Percentiles rank a stretch among this genome's conserved stretches.
phyloP scores from a whole-genome alignment of 1,140 invertebrate species.

The Drosophila kikkawai region DNA sequence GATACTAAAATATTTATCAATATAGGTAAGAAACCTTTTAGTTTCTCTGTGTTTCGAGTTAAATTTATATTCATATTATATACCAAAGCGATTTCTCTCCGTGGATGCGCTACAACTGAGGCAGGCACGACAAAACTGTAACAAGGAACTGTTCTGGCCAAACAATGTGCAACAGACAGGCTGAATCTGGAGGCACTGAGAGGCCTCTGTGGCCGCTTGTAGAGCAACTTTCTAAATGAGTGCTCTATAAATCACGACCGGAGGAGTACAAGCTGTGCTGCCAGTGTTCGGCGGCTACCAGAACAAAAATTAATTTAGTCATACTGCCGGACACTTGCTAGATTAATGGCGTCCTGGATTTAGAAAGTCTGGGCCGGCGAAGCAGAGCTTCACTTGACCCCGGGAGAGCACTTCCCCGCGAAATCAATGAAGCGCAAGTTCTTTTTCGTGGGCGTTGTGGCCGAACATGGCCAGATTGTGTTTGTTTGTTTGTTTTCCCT shows the following conservation, averaged over 20 bases:
- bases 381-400: slow-evolving; percentile 31
- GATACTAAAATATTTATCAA: too few relatives aligned
- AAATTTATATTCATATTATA: not conserved
- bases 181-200: slow-evolving; percentile 6
- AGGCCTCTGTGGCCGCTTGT: slow-evolving; percentile 57
- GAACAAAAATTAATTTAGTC: slow-evolving; percentile 82
- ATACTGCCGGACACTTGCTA: slow-evolving; percentile 78
- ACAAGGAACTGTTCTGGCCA: slow-evolving; percentile 75
- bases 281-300: slow-evolving; percentile 73
- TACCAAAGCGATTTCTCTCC: not conserved
- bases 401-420: slow-evolving; percentile 14
- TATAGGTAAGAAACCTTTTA: not conserved
- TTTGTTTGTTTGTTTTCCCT: slow-evolving; percentile 16
- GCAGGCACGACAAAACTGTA: slow-evolving; percentile 77
- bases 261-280: slow-evolving; percentile 60
- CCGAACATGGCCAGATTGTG: slow-evolving; percentile 42
- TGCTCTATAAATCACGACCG: slow-evolving; percentile 81
- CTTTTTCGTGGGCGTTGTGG: slow-evolving; percentile 45
- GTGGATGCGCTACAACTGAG: slow-evolving; percentile 17
- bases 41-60: not conserved
- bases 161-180: slow-evolving; percentile 37
- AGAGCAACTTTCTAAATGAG: slow-evolving; percentile 81
- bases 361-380: slow-evolving; percentile 60
- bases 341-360: slow-evolving; percentile 75
- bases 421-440: slow-evolving; percentile 73